Percentiles rank a stretch among this genome's conserved stretches.
phyloP scores from a whole-genome alignment of 1,140 invertebrate species.

The Mamestra configurata region DNA sequence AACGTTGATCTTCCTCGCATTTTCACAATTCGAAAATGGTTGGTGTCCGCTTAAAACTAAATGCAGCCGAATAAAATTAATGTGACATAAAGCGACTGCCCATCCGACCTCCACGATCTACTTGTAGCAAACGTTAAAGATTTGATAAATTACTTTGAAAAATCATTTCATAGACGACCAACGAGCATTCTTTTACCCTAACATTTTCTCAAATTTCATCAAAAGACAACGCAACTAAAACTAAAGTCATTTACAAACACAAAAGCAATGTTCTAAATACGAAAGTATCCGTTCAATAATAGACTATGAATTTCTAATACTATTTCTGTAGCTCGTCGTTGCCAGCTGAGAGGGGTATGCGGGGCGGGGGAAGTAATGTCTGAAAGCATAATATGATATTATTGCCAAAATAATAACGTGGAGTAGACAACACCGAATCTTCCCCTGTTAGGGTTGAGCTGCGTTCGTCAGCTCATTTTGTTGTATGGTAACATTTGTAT shows the following conservation, averaged over 20 bases:
- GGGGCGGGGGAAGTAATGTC: slow-evolving; percentile 63
- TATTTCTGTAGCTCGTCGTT: slow-evolving; percentile 78
- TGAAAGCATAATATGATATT: slow-evolving; percentile 78
- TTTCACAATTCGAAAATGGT: no score
- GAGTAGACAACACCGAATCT: slow-evolving; percentile 70
- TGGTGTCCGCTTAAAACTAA: no score
- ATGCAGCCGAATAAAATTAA: no score
- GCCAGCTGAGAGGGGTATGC: slow-evolving; percentile 58
- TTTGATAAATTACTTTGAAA: no score
- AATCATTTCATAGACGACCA: no score
- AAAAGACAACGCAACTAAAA: background rate
- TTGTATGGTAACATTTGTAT: background rate
- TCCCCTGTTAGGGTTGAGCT: slow-evolving; percentile 63
- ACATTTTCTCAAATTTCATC: background rate
- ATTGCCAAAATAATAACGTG: slow-evolving; percentile 84
- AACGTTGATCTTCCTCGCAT: no score
- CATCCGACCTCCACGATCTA: no score
- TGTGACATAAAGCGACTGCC: no score
- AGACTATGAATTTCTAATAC: slow-evolving; percentile 82
- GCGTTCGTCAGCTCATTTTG: background rate
- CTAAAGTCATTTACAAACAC: slow-evolving; percentile 61
- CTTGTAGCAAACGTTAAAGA: no score
- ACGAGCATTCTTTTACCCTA: no score
- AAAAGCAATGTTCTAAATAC: slow-evolving; percentile 73
- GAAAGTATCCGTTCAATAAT: slow-evolving; percentile 78